Evolutionary conservation across 2,113 vertebrate species (phyloP).

Genomic region (Cinclus mexicanus): DNA sequence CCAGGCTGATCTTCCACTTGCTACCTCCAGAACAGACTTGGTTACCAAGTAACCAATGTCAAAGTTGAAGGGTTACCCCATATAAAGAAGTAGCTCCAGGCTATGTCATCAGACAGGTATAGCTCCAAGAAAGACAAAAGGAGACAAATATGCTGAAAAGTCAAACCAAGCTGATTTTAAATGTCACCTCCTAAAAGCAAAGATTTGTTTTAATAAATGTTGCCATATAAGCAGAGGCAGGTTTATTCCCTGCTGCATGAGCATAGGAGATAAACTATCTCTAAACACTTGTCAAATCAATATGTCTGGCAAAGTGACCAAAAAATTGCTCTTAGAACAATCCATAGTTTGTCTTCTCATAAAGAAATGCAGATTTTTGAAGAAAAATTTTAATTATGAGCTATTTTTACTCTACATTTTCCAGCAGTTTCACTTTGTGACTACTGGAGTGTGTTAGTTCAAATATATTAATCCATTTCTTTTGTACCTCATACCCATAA

Average conservation of each 20-base stretch:
- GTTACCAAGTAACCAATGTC: background rate
- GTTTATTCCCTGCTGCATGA: background rate
- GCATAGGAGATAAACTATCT: background rate
- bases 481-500: background rate
- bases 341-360: background rate
- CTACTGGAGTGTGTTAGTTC: background rate
- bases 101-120: rapidly evolving
- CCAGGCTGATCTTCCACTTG: background rate
- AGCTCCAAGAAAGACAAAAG: background rate
- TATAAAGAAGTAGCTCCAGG: background rate
- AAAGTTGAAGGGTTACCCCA: background rate
- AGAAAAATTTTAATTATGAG: background rate
- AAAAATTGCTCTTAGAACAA: background rate
- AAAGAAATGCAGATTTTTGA: background rate
- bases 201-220: background rate
- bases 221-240: background rate
- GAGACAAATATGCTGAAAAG: background rate
- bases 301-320: background rate
- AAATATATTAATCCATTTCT: background rate
- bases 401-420: background rate
- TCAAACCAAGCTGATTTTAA: background rate
- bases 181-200: background rate
- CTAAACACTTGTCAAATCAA: background rate
- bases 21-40: background rate
- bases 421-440: background rate